Percentiles rank a stretch among this genome's conserved stretches.
Evolutionary conservation across 2,113 vertebrate species (phyloP).

Genomic region (Isichthys henryi): DNA sequence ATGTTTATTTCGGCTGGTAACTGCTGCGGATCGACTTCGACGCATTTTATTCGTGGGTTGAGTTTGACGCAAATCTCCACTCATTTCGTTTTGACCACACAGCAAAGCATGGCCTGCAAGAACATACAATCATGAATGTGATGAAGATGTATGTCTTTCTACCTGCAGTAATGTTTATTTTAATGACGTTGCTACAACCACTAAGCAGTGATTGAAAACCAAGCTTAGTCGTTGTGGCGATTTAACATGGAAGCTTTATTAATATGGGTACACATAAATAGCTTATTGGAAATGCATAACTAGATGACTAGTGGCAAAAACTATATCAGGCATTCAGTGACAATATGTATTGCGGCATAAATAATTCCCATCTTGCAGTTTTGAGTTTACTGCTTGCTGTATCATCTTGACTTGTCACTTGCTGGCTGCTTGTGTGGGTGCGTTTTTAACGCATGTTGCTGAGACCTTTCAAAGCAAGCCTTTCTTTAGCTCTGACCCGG

Average conservation of each 20-base stretch:
- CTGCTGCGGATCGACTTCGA: background rate
- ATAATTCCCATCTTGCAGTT: background rate
- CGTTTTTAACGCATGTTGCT: background rate
- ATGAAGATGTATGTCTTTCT: background rate
- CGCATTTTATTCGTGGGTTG: background rate
- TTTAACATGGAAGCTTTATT: background rate
- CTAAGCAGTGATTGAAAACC: background rate
- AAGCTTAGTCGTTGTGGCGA: too few species aligned
- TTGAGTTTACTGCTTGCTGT: background rate
- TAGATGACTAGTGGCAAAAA: background rate
- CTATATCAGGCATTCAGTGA: background rate
- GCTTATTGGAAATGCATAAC: background rate
- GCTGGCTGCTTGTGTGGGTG: background rate
- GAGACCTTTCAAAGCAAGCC: background rate
- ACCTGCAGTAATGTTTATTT: background rate
- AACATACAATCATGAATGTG: background rate
- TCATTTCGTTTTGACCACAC: background rate
- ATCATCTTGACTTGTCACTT: background rate
- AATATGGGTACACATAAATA: background rate
- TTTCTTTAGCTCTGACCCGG: background rate
- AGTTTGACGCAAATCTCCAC: background rate
- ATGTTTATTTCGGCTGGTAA: conserved; percentile 13
- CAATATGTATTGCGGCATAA: background rate
- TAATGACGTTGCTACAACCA: background rate
- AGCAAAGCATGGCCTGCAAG: background rate